Percentiles rank a stretch among this genome's conserved stretches.
These are phyloP conservation scores for Ceramica pisi DNA, from an alignment of 2,888 invertebrate species.

Conservation along the genomic window DNA sequence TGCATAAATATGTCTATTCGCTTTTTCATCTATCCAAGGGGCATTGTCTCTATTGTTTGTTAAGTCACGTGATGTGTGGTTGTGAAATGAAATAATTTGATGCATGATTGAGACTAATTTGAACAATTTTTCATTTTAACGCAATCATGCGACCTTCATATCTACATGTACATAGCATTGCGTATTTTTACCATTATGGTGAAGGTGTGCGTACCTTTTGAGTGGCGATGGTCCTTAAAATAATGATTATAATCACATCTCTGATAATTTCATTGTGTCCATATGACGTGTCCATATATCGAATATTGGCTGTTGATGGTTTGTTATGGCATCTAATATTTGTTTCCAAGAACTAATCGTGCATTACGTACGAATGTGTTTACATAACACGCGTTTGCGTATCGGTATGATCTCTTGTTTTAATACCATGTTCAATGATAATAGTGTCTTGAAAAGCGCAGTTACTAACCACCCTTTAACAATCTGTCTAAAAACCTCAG, in stretches of 20 bases:
- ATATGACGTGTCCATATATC: conserved; percentile 21
- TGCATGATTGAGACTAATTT: conserved; percentile 74
- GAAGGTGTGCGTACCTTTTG: conserved; percentile 27
- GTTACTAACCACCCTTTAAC: neutral
- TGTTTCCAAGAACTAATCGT: conserved; percentile 22
- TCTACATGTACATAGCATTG: conserved; percentile 53
- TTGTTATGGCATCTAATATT: conserved; percentile 23
- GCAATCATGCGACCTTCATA: conserved; percentile 72
- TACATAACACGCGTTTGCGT: conserved; percentile 41
- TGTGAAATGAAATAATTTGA: conserved; percentile 71
- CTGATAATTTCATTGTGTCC: conserved; percentile 27
- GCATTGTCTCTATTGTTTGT: conserved; percentile 63
- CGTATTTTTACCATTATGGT: conserved; percentile 43
- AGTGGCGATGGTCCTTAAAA: conserved; percentile 25
- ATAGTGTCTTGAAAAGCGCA: conserved; percentile 10
- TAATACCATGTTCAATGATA: neutral
- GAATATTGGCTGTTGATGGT: conserved; percentile 24
- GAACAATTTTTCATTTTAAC: conserved; percentile 73
- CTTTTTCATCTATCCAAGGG: conserved; percentile 49
- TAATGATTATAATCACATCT: conserved; percentile 34
- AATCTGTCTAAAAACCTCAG: neutral
- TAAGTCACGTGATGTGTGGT: conserved; percentile 59
- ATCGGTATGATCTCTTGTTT: conserved; percentile 6
- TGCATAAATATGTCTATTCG: conserved; percentile 59
- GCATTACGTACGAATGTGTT: conserved; percentile 31